Evolutionary conservation across 2,797 vertebrate genomes (phyloP).

Genomic region (Phataginus tetradactyla): DNA sequence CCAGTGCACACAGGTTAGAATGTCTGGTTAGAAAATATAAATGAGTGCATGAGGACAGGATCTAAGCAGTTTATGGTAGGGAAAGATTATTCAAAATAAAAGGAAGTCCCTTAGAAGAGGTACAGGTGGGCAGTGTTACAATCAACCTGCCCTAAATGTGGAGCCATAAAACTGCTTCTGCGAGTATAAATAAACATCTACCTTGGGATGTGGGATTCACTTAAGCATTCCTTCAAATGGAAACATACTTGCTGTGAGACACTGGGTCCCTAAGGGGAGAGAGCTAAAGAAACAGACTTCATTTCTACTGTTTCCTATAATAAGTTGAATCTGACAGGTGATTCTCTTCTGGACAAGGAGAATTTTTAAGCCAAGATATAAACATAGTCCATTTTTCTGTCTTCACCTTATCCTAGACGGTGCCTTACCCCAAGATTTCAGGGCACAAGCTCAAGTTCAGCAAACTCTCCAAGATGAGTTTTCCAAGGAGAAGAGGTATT

Average conservation of each 20-base stretch:
- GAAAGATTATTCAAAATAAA: constrained; percentile 23
- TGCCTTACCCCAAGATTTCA: constrained; percentile 31
- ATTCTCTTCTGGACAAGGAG: constrained; percentile 71
- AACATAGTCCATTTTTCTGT: constrained; percentile 69
- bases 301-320: constrained; percentile 59
- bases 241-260: constrained; percentile 55
- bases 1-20: not conserved
- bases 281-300: constrained; percentile 41
- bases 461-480: constrained; percentile 62
- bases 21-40: constrained; percentile 24
- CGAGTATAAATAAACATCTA: constrained; percentile 45
- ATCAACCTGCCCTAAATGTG: constrained; percentile 48
- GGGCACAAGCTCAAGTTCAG: not conserved
- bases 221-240: constrained; percentile 59
- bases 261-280: constrained; percentile 37
- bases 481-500: constrained; percentile 53
- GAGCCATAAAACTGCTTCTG: not conserved
- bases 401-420: constrained; percentile 58
- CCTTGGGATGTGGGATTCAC: constrained; percentile 54
- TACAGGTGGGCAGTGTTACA: not conserved
- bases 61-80: not conserved
- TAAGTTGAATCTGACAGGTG: constrained; percentile 62
- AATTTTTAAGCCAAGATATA: constrained; percentile 69
- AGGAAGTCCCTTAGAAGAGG: constrained; percentile 1
- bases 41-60: not conserved